Evolutionary conservation across 2,113 vertebrate species (phyloP).

Genomic region (Cichladusa arquata): DNA sequence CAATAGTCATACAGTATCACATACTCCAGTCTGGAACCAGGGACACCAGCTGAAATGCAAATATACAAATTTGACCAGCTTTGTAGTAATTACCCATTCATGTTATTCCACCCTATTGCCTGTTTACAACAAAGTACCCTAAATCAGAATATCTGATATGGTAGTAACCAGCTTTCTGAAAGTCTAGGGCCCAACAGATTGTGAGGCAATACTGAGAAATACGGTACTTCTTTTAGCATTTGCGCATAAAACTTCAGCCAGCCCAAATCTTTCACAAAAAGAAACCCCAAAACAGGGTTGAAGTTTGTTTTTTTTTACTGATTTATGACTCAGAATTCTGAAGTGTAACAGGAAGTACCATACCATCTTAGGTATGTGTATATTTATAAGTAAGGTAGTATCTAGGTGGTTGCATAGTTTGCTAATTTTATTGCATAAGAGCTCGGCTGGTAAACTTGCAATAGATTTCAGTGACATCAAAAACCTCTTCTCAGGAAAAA

Average conservation of each 20-base stretch:
- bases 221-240: background rate
- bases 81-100: too few relatives aligned
- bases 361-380: background rate
- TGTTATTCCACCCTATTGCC: too few relatives aligned
- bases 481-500: background rate
- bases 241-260: background rate
- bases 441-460: background rate
- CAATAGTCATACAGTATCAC: too few relatives aligned
- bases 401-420: background rate
- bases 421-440: background rate
- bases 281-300: background rate
- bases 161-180: background rate
- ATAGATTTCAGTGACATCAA: background rate
- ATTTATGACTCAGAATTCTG: background rate
- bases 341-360: background rate
- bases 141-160: background rate
- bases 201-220: background rate
- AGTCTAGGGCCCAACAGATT: background rate
- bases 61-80: too few relatives aligned
- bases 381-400: background rate
- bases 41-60: too few relatives aligned
- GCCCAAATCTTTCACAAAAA: background rate
- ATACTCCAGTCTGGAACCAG: too few relatives aligned
- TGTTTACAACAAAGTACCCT: background rate
- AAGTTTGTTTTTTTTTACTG: background rate